Evolutionary conservation across 2,888 invertebrate species (phyloP).

Genomic region (Copidosoma aretas): DNA sequence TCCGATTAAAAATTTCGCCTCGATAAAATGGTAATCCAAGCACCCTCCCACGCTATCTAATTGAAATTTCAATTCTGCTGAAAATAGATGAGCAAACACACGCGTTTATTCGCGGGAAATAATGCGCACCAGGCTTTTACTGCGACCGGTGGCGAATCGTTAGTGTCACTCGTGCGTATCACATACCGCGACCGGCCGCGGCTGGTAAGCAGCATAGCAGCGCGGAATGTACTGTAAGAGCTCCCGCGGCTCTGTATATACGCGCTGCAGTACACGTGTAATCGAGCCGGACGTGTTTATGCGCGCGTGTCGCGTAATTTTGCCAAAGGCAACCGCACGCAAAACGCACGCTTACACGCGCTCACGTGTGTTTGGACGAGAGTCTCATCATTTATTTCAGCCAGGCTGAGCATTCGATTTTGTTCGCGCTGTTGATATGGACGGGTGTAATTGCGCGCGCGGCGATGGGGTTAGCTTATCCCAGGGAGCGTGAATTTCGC

Average conservation of each 20-base stretch:
- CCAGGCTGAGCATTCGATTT: conserved; percentile 34
- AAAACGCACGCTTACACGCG: conserved; percentile 3
- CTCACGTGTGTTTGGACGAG: not conserved
- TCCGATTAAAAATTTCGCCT: too few relatives aligned
- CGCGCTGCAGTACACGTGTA: conserved; percentile 1
- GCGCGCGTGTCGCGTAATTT: conserved; percentile 16
- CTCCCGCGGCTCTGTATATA: not conserved
- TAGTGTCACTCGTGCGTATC: conserved; percentile 13
- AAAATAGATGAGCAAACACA: too few relatives aligned
- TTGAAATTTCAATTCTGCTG: too few relatives aligned
- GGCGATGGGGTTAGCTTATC: not conserved
- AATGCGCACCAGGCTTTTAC: conserved; percentile 4
- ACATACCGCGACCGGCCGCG: not conserved
- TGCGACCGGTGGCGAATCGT: conserved; percentile 17
- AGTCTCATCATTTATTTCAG: conserved; percentile 29
- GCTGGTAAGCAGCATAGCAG: conserved; percentile 2
- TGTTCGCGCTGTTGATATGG: conserved; percentile 20
- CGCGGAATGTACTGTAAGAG: conserved; percentile 37
- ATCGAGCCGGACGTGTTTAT: conserved; percentile 19
- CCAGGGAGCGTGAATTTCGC: not conserved
- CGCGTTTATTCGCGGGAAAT: conserved; percentile 31
- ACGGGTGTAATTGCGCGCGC: conserved; percentile 28
- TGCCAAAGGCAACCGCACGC: conserved; percentile 9
- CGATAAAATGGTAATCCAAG: too few relatives aligned
- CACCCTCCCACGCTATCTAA: too few relatives aligned